phyloP scores from a whole-genome alignment of 2,888 invertebrate genomes.

The Crossocerus cetratus region DNA sequence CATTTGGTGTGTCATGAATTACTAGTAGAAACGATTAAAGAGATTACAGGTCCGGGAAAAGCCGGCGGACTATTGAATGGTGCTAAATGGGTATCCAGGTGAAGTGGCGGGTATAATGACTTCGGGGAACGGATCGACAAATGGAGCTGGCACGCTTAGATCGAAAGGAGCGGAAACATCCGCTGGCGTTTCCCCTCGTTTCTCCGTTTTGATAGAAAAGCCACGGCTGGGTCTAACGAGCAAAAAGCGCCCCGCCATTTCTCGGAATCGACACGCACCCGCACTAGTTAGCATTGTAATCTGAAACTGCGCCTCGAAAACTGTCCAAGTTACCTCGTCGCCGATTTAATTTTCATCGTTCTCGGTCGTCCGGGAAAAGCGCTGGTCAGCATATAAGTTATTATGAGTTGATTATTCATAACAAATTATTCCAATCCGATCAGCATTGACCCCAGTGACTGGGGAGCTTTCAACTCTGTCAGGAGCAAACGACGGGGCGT shows the following conservation, averaged over 20 bases:
- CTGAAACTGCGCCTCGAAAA: constrained; percentile 4
- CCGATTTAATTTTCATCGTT: no score
- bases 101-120: constrained; percentile 53
- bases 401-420: no score
- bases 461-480: no score
- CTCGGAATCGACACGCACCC: constrained; percentile 20
- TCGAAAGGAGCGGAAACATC: constrained; percentile 39
- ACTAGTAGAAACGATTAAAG: no score
- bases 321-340: no score
- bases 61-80: constrained; percentile 25
- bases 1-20: no score
- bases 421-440: no score
- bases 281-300: constrained; percentile 1
- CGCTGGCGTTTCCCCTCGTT: neutral
- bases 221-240: constrained; percentile 24
- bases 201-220: constrained; percentile 24
- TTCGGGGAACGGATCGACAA: constrained; percentile 55
- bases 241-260: constrained; percentile 13
- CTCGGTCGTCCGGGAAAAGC: no score
- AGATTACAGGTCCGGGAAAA: no score
- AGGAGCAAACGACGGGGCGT: no score
- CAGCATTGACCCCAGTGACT: no score
- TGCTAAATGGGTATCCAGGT: constrained; percentile 38
- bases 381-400: no score
- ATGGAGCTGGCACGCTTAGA: constrained; percentile 21